Percentiles rank a stretch among this genome's conserved stretches.
These are phyloP conservation scores for Mimumesa dahlbomi DNA, from an alignment of 2,888 invertebrate species.

Conservation along the genomic window DNA sequence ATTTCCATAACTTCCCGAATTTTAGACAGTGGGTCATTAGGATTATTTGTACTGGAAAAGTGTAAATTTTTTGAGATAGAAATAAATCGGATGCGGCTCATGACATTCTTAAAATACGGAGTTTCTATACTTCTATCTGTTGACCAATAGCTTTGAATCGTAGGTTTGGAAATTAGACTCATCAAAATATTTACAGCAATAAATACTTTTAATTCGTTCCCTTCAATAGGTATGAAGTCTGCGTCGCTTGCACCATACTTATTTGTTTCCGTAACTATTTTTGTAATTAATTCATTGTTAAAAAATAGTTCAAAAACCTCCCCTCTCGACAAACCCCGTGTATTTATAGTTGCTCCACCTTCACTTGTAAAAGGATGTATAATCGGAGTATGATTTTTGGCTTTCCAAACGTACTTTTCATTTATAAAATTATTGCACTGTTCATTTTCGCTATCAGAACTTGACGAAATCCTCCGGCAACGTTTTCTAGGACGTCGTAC, in stretches of 20 bases:
- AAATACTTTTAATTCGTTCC: constrained; percentile 55
- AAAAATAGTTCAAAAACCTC: constrained; percentile 43
- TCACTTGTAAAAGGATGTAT: constrained; percentile 33
- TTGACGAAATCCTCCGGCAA: constrained; percentile 25
- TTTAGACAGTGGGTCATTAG: constrained; percentile 44
- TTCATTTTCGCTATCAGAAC: constrained; percentile 26
- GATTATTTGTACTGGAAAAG: constrained; percentile 33
- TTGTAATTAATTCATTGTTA: constrained; percentile 37
- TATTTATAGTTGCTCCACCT: constrained; percentile 28
- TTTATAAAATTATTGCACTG: constrained; percentile 31
- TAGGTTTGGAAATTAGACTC: constrained; percentile 54
- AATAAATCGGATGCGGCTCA: constrained; percentile 28
- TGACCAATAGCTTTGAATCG: constrained; percentile 56
- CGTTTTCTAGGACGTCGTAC: constrained; percentile 26
- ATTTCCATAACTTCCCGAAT: constrained; percentile 53
- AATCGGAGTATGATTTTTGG: constrained; percentile 24
- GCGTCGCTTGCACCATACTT: constrained; percentile 32
- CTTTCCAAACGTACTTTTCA: constrained; percentile 34
- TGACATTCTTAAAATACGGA: constrained; percentile 52
- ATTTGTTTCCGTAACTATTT: constrained; percentile 36
- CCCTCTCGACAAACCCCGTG: constrained; percentile 22
- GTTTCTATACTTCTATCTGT: constrained; percentile 54
- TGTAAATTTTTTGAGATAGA: constrained; percentile 34
- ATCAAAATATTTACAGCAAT: constrained; percentile 61
- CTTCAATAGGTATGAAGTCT: constrained; percentile 41